These are phyloP conservation scores for Aphelinus atriplicis DNA, from an alignment of 1,140 invertebrate species.

Conservation along the genomic window DNA sequence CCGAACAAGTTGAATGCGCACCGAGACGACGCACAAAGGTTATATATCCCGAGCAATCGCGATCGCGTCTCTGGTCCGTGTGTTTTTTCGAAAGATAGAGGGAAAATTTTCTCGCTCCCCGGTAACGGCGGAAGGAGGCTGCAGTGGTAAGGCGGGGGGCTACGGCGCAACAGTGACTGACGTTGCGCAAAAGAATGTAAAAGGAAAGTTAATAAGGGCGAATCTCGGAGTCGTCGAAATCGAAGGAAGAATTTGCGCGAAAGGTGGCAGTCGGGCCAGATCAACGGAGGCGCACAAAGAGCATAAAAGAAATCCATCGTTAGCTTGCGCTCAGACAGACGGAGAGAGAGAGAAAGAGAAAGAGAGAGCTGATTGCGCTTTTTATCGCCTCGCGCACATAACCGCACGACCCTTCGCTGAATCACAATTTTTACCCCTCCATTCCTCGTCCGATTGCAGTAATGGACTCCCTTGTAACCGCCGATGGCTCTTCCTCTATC, in stretches of 20 bases:
- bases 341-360: too few relatives aligned
- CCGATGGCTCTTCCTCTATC: background rate
- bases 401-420: background rate
- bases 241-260: constrained; percentile 13
- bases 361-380: background rate
- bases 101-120: too few relatives aligned
- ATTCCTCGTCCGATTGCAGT: constrained; percentile 10
- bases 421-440: constrained; percentile 15
- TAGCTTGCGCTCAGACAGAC: background rate
- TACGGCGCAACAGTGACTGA: constrained; percentile 1
- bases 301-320: constrained; percentile 34
- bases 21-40: too few relatives aligned
- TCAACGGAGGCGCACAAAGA: constrained; percentile 21
- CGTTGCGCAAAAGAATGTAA: constrained; percentile 17
- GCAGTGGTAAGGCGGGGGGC: too few relatives aligned
- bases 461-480: constrained; percentile 10
- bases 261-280: constrained; percentile 21
- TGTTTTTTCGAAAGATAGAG: too few relatives aligned
- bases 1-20: too few relatives aligned
- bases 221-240: constrained; percentile 13
- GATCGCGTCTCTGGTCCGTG: too few relatives aligned
- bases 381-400: background rate
- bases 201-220: constrained; percentile 23
- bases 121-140: too few relatives aligned
- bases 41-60: too few relatives aligned